phyloP scores from a whole-genome alignment of 2,113 vertebrate genomes.

The Motacilla alba region DNA sequence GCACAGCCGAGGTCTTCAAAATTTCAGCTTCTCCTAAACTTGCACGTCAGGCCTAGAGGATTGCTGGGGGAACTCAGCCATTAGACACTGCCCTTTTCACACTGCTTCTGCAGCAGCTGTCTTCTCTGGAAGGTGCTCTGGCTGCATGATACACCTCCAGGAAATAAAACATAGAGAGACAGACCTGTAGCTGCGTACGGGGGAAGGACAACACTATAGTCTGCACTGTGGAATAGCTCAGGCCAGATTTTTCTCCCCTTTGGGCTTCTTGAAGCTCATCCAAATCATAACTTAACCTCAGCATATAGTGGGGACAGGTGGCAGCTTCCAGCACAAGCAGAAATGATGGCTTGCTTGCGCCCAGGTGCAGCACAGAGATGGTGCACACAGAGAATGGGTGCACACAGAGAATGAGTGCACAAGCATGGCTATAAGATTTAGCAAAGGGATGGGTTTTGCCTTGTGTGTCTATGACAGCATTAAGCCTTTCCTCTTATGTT shows the following conservation, averaged over 20 bases:
- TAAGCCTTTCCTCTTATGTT: neutral
- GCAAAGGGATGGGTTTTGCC: neutral
- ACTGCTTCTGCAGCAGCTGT: neutral
- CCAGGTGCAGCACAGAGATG: neutral
- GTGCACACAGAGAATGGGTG: accelerated
- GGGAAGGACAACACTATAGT: neutral
- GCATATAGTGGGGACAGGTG: neutral
- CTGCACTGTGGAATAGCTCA: neutral
- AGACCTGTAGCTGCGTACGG: neutral
- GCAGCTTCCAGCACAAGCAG: neutral
- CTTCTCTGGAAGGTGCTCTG: neutral
- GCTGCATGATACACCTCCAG: neutral
- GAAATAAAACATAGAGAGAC: neutral
- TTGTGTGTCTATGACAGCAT: neutral
- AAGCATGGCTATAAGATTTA: neutral
- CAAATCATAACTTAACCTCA: neutral
- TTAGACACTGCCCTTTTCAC: neutral
- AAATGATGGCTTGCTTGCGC: neutral
- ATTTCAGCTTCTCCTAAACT: neutral
- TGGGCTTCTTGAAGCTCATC: neutral
- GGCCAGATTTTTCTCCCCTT: neutral
- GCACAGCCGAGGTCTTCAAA: accelerated
- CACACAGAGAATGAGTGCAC: no score
- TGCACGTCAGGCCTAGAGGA: neutral
- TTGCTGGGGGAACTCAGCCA: neutral